Conservation (phyloP, 1,140 invertebrate genomes). For the Cyclina sinensis region DNA sequence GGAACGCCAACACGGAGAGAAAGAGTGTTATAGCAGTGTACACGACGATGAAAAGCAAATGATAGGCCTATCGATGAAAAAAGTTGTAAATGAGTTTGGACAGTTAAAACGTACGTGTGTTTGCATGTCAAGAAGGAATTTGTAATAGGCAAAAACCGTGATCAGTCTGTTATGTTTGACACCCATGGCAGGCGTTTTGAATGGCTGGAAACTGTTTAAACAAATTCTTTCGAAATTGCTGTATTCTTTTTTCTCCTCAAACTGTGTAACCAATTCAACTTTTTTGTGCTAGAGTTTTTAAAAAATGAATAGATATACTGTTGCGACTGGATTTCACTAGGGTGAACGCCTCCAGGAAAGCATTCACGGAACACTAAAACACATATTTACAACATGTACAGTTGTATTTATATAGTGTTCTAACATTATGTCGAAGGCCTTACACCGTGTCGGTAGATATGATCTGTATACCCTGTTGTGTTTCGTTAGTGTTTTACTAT, state of each 20-base stretch:
- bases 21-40: too few relatives aligned
- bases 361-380: background rate
- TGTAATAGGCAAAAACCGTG: background rate
- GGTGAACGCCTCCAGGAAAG: background rate
- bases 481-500: constrained; percentile 33
- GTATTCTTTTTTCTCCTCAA: background rate
- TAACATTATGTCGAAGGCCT: background rate
- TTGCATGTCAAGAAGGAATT: background rate
- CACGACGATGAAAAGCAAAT: too few relatives aligned
- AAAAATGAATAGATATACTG: too few relatives aligned
- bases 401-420: background rate
- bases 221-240: background rate
- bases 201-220: background rate
- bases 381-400: constrained; percentile 22
- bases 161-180: background rate
- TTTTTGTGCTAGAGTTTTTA: too few relatives aligned
- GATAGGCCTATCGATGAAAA: too few relatives aligned
- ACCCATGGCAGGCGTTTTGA: background rate
- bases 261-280: too few relatives aligned
- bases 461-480: constrained; percentile 17
- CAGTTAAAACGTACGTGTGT: too few relatives aligned
- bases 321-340: background rate
- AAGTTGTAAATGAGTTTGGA: too few relatives aligned
- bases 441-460: constrained; percentile 17
- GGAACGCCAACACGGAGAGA: too few relatives aligned